Evolutionary conservation across 2,113 vertebrate genomes (phyloP).

Genomic region (Genyomyrus donnyi): DNA sequence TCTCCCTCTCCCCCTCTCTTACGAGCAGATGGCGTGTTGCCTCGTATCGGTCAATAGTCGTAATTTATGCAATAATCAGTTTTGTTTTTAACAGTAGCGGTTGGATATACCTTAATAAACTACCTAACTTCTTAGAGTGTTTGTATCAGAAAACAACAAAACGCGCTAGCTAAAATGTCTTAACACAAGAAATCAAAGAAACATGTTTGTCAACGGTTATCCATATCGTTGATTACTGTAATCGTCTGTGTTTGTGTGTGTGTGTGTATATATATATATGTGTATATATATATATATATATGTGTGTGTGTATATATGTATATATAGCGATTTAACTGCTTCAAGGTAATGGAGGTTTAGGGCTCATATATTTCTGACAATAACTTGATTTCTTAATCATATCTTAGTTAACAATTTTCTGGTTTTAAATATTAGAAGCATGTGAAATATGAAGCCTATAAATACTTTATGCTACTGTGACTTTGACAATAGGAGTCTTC

Average conservation of each 20-base stretch:
- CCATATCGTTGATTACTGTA: not conserved
- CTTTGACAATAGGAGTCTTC: not conserved
- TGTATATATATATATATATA: not conserved
- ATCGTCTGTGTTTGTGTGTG: too few species aligned
- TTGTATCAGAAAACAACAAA: not conserved
- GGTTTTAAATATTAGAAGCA: not conserved
- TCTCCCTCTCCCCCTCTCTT: not conserved
- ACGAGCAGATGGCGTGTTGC: not conserved
- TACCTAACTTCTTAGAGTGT: not conserved
- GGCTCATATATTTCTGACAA: not conserved
- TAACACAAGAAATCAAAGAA: not conserved
- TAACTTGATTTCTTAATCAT: not conserved
- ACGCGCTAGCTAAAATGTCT: not conserved
- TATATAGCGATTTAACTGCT: not conserved
- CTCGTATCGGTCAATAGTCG: not conserved
- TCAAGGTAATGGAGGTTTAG: not conserved
- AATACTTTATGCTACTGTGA: not conserved
- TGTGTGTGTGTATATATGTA: not conserved
- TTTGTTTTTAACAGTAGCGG: not conserved
- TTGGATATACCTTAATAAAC: not conserved
- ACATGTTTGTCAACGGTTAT: not conserved
- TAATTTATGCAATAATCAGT: not conserved
- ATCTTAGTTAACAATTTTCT: not conserved
- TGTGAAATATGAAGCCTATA: not conserved
- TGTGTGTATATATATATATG: not conserved